Conservation (phyloP, 2,113 vertebrate species). For the Sigmodon hispidus region DNA sequence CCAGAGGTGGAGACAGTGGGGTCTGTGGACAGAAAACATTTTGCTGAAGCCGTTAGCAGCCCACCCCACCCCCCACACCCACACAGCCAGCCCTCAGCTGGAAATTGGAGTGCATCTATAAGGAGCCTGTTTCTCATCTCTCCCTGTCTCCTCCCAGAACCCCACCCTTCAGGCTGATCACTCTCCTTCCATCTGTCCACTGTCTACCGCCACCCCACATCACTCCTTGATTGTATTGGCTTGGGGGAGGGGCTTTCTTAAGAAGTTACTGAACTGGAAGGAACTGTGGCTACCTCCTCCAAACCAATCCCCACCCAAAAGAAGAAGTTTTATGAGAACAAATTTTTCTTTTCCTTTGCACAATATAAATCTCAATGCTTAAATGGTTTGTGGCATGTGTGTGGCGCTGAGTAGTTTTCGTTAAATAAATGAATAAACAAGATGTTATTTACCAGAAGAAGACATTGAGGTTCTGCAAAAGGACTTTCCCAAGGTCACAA, state of each 20-base stretch:
- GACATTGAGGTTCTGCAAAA: neutral
- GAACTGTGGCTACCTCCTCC: neutral
- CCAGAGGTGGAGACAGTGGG: slow-evolving; percentile 8
- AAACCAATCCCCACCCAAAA: neutral
- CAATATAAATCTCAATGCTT: slow-evolving; percentile 10
- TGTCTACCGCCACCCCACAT: neutral
- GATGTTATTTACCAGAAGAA: neutral
- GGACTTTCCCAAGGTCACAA: slow-evolving; percentile 17
- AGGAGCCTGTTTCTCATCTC: neutral
- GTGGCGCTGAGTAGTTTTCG: neutral
- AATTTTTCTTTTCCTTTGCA: neutral
- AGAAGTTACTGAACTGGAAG: neutral
- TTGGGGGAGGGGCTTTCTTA: neutral
- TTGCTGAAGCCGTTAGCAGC: neutral
- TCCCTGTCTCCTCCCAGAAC: neutral
- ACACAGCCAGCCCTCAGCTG: neutral
- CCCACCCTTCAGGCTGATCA: neutral
- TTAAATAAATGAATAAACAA: neutral
- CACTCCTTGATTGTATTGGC: neutral
- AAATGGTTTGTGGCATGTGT: neutral
- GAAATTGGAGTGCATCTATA: neutral
- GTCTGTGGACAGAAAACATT: slow-evolving; percentile 67
- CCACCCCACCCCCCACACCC: too few relatives aligned
- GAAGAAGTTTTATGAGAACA: neutral
- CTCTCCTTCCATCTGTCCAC: neutral